Evolutionary conservation across 1,140 invertebrate genomes (phyloP), one percentile per base, ranked within the genome.

Genomic region (Dufourea novaeangliae): DNA sequence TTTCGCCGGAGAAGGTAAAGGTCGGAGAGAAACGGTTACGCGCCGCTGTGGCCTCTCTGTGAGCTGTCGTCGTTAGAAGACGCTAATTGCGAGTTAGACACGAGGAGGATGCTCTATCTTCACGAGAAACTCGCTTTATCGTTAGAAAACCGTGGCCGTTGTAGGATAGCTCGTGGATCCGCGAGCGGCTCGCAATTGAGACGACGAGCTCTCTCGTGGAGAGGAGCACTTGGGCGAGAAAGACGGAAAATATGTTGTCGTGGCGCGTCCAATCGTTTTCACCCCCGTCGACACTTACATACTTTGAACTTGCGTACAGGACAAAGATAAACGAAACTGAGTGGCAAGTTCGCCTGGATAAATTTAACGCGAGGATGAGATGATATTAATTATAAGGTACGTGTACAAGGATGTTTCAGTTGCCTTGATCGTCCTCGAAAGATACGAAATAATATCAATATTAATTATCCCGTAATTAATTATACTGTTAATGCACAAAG

Each of bases 61-160:
- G 68, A 74, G 71, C 72, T 74, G 71, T 73, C 72, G 72, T 83
- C 83, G 67, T 86, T 85, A 86, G 80, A 85, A 80, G 69, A 80
- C 80, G 74, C 84, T 85, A 86, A 85, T 86, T 83, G 81, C 82
- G 84, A 85, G 80, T 86, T 86, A 86, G 81, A 66, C 54, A 80
- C 80, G 64, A 72, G 84, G 64, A 72, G 84, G 52, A 75, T 62
- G 57, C 72, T 76, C 52, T 46, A 66, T 50, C 64, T n/a, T n/a
- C 67, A 54, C 64, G 64, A 71, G 80, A 83, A 69, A 72, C 69
- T 77, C 66, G 50, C 67, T 56, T 80, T 70, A 61, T 61, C 78
- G 56, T 76, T 63, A 62, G 34, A 14, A 54, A 34, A 32, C 34
- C n/a, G 29, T 22, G 41, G 34, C 12, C n/a, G n/a, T n/a, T n/a